phyloP scores from a whole-genome alignment of 2,113 vertebrate species.

The Spea multiplicata region DNA sequence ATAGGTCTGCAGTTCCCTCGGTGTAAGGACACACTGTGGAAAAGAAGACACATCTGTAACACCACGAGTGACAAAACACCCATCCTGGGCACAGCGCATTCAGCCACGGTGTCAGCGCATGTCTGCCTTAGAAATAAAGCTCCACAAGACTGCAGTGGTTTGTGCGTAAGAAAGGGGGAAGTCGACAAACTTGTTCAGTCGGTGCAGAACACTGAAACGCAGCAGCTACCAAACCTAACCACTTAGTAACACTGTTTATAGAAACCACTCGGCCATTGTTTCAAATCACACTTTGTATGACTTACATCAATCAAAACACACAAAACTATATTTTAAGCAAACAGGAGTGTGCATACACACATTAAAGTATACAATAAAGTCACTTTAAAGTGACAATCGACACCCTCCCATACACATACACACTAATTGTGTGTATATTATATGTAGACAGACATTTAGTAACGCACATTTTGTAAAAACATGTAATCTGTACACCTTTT shows the following conservation, averaged over 20 bases:
- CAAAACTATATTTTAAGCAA: no score
- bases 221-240: slow-evolving; percentile 17
- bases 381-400: no score
- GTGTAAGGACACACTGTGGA: slow-evolving; percentile 83
- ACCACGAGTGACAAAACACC: slow-evolving; percentile 21
- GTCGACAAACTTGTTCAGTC: slow-evolving; percentile 57
- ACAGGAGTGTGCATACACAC: no score
- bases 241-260: slow-evolving; percentile 42
- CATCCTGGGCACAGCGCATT: slow-evolving; percentile 20
- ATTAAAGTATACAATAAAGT: no score
- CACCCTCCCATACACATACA: no score
- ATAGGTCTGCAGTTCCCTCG: slow-evolving; percentile 92
- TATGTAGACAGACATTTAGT: no score
- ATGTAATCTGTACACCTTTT: no score
- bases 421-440: no score
- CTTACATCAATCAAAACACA: not conserved
- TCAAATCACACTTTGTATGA: not conserved
- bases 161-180: slow-evolving; percentile 47
- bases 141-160: slow-evolving; percentile 16
- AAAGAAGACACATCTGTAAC: slow-evolving; percentile 56
- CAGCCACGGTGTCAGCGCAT: slow-evolving; percentile 10
- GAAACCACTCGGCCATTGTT: slow-evolving; percentile 26
- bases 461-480: no score
- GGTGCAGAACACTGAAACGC: not conserved
- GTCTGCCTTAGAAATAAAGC: slow-evolving; percentile 1